These are phyloP conservation scores for Ephialtes manifestator DNA, from an alignment of 2,888 invertebrate genomes.

Conservation along the genomic window DNA sequence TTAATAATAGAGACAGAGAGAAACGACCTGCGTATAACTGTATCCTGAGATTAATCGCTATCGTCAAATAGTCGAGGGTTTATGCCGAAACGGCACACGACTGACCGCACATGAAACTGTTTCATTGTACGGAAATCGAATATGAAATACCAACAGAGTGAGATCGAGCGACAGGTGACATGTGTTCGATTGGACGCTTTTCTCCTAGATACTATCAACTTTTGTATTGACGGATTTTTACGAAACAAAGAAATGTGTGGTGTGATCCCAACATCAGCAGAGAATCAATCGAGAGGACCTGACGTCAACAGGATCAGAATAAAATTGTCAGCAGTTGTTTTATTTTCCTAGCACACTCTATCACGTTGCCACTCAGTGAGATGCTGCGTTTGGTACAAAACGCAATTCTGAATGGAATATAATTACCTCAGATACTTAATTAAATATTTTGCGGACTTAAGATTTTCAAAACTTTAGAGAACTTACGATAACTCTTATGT, in stretches of 20 bases:
- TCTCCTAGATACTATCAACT: not conserved
- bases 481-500: too few species aligned
- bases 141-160: slow-evolving; percentile 44
- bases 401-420: too few species aligned
- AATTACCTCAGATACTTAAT: too few species aligned
- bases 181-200: slow-evolving; percentile 47
- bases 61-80: slow-evolving; percentile 56
- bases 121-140: slow-evolving; percentile 56
- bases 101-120: slow-evolving; percentile 63
- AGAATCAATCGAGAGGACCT: slow-evolving; percentile 1
- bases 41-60: slow-evolving; percentile 60
- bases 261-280: slow-evolving; percentile 12
- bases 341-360: not conserved
- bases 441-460: too few species aligned
- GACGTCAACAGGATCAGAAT: slow-evolving; percentile 1
- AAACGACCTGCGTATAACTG: slow-evolving; percentile 40
- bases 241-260: slow-evolving; percentile 24
- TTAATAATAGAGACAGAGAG: slow-evolving; percentile 62
- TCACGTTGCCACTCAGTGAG: not conserved
- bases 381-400: not conserved
- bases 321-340: not conserved
- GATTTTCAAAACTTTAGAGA: too few species aligned
- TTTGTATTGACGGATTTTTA: slow-evolving; percentile 3
- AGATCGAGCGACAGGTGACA: slow-evolving; percentile 44
- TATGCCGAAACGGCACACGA: slow-evolving; percentile 58